Evolutionary conservation across 2,797 vertebrate species (phyloP).

Genomic region (Rhinophrynus dorsalis): DNA sequence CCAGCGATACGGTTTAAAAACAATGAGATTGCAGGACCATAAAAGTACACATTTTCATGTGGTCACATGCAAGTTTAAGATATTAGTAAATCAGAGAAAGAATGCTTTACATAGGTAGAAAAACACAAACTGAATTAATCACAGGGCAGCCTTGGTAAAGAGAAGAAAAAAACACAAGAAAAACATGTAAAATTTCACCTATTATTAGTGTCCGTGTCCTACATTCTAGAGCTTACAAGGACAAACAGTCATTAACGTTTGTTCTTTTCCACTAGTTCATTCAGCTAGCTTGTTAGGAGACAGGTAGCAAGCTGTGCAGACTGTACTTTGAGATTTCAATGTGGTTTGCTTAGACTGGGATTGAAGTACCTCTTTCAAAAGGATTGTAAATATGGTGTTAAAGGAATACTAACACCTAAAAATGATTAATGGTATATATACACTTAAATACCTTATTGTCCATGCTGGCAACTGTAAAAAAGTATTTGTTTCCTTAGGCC

Average conservation of each 20-base stretch:
- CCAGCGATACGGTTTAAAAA: constrained; percentile 64
- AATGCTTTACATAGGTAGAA: constrained; percentile 63
- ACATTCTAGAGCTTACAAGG: constrained; percentile 54
- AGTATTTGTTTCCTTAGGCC: no score
- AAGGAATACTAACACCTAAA: no score
- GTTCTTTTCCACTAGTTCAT: constrained; percentile 52
- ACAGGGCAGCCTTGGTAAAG: constrained; percentile 56
- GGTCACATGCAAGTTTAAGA: constrained; percentile 70
- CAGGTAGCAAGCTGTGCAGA: not conserved
- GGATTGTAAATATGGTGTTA: no score
- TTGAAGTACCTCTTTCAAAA: no score
- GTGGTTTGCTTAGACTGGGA: no score
- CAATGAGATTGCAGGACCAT: constrained; percentile 67
- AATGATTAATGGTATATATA: no score
- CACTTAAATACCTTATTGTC: no score
- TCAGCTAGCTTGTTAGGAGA: not conserved
- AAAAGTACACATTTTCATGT: constrained; percentile 74
- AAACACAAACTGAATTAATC: constrained; percentile 64
- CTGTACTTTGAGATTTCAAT: not conserved
- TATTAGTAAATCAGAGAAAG: constrained; percentile 64
- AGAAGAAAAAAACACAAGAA: constrained; percentile 62
- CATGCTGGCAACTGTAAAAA: no score
- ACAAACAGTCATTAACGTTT: constrained; percentile 35
- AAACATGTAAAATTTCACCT: constrained; percentile 61
- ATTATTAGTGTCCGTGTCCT: constrained; percentile 55